A percentile compares a stretch with the other conserved stretches of the same genome.
These are phyloP conservation scores for Nomada fabriciana DNA, from an alignment of 2,888 invertebrate species.

Conservation along the genomic window DNA sequence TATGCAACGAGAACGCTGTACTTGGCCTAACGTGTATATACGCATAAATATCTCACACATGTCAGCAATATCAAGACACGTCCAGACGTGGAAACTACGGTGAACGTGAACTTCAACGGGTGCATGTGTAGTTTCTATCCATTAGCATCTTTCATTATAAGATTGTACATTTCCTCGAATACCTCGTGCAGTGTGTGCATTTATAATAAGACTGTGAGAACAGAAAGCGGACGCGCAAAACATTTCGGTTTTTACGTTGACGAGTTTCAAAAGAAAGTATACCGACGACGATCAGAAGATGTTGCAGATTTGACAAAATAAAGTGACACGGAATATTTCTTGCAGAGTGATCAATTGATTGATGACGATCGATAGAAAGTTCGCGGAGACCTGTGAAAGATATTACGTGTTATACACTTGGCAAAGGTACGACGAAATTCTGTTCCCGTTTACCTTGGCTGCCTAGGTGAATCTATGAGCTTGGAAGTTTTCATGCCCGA, in stretches of 20 bases:
- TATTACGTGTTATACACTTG: no score
- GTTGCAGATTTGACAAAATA: conserved; percentile 11
- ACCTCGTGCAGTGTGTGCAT: no score
- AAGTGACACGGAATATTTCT: neutral
- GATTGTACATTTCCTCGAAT: conserved; percentile 31
- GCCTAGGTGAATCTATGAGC: no score
- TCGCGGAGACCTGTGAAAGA: neutral
- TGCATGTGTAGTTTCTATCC: conserved; percentile 28
- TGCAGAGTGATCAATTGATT: neutral
- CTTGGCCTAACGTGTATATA: conserved; percentile 47
- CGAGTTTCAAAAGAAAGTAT: conserved; percentile 10
- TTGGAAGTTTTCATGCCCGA: neutral
- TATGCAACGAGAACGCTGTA: conserved; percentile 65
- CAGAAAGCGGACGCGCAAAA: conserved; percentile 26
- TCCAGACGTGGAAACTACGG: conserved; percentile 33
- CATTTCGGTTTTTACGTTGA: conserved; percentile 11
- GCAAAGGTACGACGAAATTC: neutral
- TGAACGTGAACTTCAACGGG: conserved; percentile 7
- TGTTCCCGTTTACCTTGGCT: neutral
- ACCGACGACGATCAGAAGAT: neutral
- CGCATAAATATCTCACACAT: neutral
- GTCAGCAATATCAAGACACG: neutral
- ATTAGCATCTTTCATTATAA: conserved; percentile 36
- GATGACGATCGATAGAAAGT: neutral
- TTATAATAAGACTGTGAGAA: conserved; percentile 31